These are phyloP conservation scores for Microhierax caerulescens DNA, from an alignment of 2,797 vertebrate species.

Conservation along the genomic window DNA sequence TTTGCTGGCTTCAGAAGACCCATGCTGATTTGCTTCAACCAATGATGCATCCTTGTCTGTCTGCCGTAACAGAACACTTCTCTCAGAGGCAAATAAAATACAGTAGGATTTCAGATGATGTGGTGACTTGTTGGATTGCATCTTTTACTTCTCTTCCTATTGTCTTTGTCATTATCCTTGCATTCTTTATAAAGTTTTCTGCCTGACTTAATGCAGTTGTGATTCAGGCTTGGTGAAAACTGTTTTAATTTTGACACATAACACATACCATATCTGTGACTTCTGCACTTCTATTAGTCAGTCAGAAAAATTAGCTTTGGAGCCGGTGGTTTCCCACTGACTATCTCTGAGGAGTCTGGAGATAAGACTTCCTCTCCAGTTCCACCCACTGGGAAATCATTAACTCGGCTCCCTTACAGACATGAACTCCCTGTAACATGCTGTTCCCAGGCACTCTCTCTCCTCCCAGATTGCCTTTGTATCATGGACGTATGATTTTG, in stretches of 20 bases:
- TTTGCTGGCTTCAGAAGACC: conserved; percentile 7
- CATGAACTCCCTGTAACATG: not conserved
- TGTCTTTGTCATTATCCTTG: conserved; percentile 22
- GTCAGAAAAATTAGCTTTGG: conserved; percentile 41
- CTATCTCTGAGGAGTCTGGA: conserved; percentile 43
- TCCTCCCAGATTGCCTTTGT: not conserved
- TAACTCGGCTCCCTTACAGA: not conserved
- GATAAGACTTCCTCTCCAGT: conserved; percentile 52
- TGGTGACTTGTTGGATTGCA: not conserved
- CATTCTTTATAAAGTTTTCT: not conserved
- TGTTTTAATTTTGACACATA: conserved; percentile 5
- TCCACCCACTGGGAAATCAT: conserved; percentile 56
- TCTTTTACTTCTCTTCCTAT: conserved; percentile 1
- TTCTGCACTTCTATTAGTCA: conserved; percentile 40
- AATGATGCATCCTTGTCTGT: not conserved
- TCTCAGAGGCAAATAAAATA: not conserved
- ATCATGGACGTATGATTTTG: not conserved
- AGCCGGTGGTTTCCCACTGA: conserved; percentile 31
- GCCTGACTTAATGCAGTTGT: not conserved
- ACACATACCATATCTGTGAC: not conserved
- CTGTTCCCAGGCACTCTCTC: not conserved
- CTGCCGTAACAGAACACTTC: not conserved
- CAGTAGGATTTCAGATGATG: not conserved
- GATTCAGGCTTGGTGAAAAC: not conserved
- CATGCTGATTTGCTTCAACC: conserved; percentile 11